Evolutionary conservation across 2,888 invertebrate species (phyloP), one percentile per base, ranked within the genome.

Genomic region (Calephelis perditalis): DNA sequence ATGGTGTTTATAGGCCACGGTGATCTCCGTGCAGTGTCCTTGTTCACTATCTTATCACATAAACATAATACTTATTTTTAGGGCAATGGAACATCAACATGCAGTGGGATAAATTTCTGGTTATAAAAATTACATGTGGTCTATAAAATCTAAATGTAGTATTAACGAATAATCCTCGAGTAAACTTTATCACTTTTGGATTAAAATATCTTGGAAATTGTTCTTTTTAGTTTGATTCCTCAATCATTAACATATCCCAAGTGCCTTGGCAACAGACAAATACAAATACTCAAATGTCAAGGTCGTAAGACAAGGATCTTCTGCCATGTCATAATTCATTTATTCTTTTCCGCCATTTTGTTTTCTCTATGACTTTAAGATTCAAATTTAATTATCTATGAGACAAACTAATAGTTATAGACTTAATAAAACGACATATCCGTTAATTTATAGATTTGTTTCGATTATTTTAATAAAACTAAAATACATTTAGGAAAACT

Each of bases 341-440:
- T 11, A 35, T 35, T 52, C 26, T 52, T 52, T 52, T 26, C 9
- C 52, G 35, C 52, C 52, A 52, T 52, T 11, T 52, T 52, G 52
- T 52, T 52, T 52, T 52, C 52, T 52, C 52, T 52, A 52, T 52
- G 26, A 35, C 52, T 52, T 52, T 40, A 7, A 40, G 26, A 35
- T 52, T 52, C 35, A 35, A 52, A 52, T 35, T 52, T 52, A 52
- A 52, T 52, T 52, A 52, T 52, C 35, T 52, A 35, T 52, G 52
- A 11, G 15, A 6, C 5, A 11, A 52, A 35, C 11, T 35, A 2
- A 35, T 52, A 52, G 6, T 11, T 52, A 2, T 35, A 5, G 10
- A 52, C 35, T 6, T 10, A 10, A 35, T 35, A 15, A 52, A 52
- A 11, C 35, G 52, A 52, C 52, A 52, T 15, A 10, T 35, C 26